Percentiles rank a stretch among this genome's conserved stretches.
These are phyloP conservation scores for Sclerurus mexicanus DNA, from an alignment of 2,113 vertebrate species.

Conservation along the genomic window DNA sequence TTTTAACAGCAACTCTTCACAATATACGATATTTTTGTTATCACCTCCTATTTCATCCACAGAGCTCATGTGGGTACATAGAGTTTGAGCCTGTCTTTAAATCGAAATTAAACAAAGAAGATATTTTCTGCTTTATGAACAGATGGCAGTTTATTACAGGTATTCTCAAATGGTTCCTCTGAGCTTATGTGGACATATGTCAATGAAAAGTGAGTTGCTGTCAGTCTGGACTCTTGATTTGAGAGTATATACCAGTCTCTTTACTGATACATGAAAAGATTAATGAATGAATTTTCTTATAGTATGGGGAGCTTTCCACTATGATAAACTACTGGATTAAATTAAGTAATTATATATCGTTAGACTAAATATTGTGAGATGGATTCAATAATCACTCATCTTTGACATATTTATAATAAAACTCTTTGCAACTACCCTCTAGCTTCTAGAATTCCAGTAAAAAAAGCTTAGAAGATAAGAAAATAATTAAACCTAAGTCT, in stretches of 20 bases:
- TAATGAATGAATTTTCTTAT: background rate
- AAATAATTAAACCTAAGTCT: background rate
- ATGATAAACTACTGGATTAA: slow-evolving; percentile 30
- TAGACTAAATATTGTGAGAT: slow-evolving; percentile 59
- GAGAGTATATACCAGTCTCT: background rate
- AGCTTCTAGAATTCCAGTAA: background rate
- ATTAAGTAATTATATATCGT: slow-evolving; percentile 51
- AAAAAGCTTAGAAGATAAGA: background rate
- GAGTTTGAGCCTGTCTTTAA: background rate
- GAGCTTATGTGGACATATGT: slow-evolving; percentile 10
- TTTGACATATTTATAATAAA: slow-evolving; percentile 21
- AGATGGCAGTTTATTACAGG: slow-evolving; percentile 44
- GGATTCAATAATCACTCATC: slow-evolving; percentile 42
- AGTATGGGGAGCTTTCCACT: background rate
- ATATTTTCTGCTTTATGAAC: background rate
- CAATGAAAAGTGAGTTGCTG: slow-evolving; percentile 9
- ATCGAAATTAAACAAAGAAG: background rate
- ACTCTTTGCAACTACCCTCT: background rate
- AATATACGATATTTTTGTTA: background rate
- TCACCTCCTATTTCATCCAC: background rate
- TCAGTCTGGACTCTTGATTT: background rate
- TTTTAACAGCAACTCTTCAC: background rate
- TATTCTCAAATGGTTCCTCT: slow-evolving; percentile 21
- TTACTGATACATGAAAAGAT: background rate
- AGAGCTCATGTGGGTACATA: background rate